Conservation (phyloP, 1,140 invertebrate species). For the Dendroctonus ponderosae region DNA sequence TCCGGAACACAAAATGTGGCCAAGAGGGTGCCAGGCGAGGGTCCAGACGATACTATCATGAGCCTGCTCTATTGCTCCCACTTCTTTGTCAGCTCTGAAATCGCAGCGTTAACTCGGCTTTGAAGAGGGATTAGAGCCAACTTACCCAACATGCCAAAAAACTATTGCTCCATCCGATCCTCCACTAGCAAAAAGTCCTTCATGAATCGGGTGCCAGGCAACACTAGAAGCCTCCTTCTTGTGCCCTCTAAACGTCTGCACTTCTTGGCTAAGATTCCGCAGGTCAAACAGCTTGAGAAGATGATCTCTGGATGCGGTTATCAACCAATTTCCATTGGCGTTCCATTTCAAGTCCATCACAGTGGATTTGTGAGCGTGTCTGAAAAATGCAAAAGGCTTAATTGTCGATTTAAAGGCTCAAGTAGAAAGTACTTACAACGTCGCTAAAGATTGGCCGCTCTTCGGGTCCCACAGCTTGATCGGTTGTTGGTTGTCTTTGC, state of each 20-base stretch:
- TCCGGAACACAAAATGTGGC: slow-evolving; percentile 96
- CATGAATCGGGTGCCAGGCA: slow-evolving; percentile 97
- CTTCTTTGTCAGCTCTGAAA: slow-evolving; percentile 90
- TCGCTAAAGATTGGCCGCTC: slow-evolving; percentile 84
- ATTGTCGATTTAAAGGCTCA: not conserved
- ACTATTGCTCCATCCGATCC: slow-evolving; percentile 97
- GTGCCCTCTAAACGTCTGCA: slow-evolving; percentile 96
- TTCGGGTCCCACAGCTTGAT: slow-evolving; percentile 99
- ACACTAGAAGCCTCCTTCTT: slow-evolving; percentile 98
- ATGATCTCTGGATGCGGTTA: slow-evolving; percentile 98
- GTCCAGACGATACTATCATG: slow-evolving; percentile 99
- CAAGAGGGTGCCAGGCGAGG: slow-evolving; percentile 97
- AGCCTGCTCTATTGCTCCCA: slow-evolving; percentile 95
- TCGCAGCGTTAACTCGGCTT: not conserved
- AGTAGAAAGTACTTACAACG: slow-evolving; percentile 58
- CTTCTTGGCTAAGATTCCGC: slow-evolving; percentile 87
- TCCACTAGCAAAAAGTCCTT: slow-evolving; percentile 93
- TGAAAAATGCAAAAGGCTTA: slow-evolving; percentile 47
- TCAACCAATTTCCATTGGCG: slow-evolving; percentile 97
- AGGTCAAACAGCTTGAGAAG: slow-evolving; percentile 98
- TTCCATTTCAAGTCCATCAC: slow-evolving; percentile 99
- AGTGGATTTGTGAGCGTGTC: slow-evolving; percentile 98
- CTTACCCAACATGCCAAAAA: slow-evolving; percentile 97
- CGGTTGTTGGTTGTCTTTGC: slow-evolving; percentile 99
- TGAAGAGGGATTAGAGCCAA: not conserved